Conservation (phyloP, 2,888 invertebrate genomes). For the Fragum sueziense region DNA sequence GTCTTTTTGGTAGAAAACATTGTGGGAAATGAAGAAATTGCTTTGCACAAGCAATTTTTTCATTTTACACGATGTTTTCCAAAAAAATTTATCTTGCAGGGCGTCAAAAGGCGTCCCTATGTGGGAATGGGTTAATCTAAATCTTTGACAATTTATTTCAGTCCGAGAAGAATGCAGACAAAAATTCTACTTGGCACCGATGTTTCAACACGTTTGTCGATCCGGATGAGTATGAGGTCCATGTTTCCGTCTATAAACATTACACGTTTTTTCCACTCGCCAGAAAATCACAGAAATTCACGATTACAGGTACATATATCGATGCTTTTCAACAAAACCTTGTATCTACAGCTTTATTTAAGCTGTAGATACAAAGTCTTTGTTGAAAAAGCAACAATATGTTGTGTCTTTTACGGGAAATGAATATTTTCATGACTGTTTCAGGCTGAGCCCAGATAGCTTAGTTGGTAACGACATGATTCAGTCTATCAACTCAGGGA, state of each 20-base stretch:
- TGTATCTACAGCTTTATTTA: too few species aligned
- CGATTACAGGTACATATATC: conserved; percentile 8
- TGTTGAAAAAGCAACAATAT: too few species aligned
- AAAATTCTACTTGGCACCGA: conserved; percentile 10
- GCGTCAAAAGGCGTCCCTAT: background rate
- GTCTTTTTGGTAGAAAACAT: too few species aligned
- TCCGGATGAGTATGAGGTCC: background rate
- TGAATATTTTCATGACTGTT: too few species aligned
- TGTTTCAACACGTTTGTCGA: conserved; percentile 9
- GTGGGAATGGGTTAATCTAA: background rate
- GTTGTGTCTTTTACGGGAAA: too few species aligned
- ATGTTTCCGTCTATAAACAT: background rate
- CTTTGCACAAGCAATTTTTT: too few species aligned
- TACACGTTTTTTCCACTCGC: background rate
- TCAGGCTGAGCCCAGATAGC: too few species aligned
- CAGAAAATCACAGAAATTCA: conserved; percentile 13
- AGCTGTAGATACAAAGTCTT: too few species aligned
- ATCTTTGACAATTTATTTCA: background rate
- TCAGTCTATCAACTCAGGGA: too few species aligned
- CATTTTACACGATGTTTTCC: background rate
- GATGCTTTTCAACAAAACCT: too few species aligned
- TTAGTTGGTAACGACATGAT: too few species aligned
- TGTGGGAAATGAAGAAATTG: too few species aligned
- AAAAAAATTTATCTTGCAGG: background rate
- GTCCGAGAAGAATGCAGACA: background rate